Evolutionary conservation across 2,888 invertebrate genomes (phyloP).

Genomic region (Tinea trinotella): DNA sequence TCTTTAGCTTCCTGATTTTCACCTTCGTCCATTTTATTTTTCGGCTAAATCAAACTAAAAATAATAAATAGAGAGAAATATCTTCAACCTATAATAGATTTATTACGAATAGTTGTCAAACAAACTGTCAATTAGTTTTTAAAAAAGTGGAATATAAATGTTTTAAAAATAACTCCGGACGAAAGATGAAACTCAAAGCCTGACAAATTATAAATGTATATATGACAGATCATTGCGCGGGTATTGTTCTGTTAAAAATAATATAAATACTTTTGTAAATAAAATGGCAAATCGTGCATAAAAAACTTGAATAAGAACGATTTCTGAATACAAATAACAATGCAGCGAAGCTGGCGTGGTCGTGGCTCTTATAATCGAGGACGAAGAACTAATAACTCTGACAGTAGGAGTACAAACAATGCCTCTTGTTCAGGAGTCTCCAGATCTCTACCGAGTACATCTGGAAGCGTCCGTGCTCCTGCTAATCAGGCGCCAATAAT

Average conservation of each 20-base stretch:
- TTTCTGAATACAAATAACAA: slow-evolving; percentile 26
- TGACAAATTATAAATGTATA: no score
- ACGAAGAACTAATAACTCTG: slow-evolving; percentile 30
- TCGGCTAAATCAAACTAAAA: background rate
- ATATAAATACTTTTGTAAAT: no score
- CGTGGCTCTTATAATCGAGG: slow-evolving; percentile 41
- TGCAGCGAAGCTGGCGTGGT: slow-evolving; percentile 59
- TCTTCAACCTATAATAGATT: background rate
- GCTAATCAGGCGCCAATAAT: slow-evolving; percentile 52
- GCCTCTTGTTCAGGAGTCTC: slow-evolving; percentile 30
- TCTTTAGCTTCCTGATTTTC: slow-evolving; percentile 28
- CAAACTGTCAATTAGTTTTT: no score
- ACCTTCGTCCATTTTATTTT: slow-evolving; percentile 11
- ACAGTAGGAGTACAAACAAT: slow-evolving; percentile 40
- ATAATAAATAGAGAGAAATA: background rate
- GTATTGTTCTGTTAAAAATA: no score
- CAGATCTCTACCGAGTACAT: slow-evolving; percentile 31
- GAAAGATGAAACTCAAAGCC: no score
- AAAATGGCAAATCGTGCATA: no score
- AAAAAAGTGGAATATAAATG: no score
- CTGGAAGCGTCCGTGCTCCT: slow-evolving; percentile 48
- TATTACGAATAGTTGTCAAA: background rate
- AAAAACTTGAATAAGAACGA: no score
- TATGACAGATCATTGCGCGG: no score
- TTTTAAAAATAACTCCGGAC: no score